phyloP scores from a whole-genome alignment of 2,888 invertebrate species.

The Rhamphomyia laevipes region DNA sequence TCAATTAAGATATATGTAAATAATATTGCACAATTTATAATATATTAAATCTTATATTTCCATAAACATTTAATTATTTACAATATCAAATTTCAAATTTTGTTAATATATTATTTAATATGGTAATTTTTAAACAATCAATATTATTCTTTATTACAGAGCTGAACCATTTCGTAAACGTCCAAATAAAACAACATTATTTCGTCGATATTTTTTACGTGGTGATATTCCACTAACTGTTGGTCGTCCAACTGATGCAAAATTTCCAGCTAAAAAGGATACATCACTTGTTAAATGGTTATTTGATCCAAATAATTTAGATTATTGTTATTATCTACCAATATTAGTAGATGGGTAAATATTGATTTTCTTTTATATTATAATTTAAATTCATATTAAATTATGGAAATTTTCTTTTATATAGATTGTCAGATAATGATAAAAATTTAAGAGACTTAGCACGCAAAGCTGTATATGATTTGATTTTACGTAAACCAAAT shows the following conservation, averaged over 20 bases:
- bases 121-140: too few relatives aligned
- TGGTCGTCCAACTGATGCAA: slow-evolving; percentile 17
- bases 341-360: slow-evolving; percentile 77
- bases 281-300: slow-evolving; percentile 24
- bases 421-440: slow-evolving; percentile 59
- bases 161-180: slow-evolving; percentile 25
- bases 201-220: slow-evolving; percentile 30
- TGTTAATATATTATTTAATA: too few relatives aligned
- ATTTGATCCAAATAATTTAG: slow-evolving; percentile 42
- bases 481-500: slow-evolving; percentile 46
- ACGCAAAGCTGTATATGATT: slow-evolving; percentile 72
- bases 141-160: slow-evolving; percentile 21
- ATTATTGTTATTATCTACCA: slow-evolving; percentile 88
- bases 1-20: too few relatives aligned
- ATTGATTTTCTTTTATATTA: background rate
- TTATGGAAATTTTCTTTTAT: slow-evolving; percentile 2
- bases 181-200: slow-evolving; percentile 28
- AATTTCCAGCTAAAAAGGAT: too few relatives aligned
- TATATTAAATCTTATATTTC: too few relatives aligned
- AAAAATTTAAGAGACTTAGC: slow-evolving; percentile 79
- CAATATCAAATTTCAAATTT: too few relatives aligned
- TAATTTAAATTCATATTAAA: background rate
- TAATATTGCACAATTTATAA: too few relatives aligned
- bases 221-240: slow-evolving; percentile 34
- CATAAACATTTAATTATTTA: too few relatives aligned